Base-by-base conservation (phyloP, 2,888 invertebrate genomes). In the Orthosia incerta region DNA sequence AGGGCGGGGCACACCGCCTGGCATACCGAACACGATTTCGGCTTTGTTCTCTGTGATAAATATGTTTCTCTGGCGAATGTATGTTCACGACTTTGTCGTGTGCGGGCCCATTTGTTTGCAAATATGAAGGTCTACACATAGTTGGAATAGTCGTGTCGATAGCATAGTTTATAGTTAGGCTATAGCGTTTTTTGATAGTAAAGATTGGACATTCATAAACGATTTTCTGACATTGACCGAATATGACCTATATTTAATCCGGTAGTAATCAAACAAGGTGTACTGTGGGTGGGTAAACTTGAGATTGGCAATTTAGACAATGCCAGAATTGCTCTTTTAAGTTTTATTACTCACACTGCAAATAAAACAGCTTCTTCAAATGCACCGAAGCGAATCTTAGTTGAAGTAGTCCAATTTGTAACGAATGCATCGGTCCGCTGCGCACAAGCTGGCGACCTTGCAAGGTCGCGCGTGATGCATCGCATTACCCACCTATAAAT, bases 401-500 rank as follows among this genome's bases (percentile, higher is more conserved):
- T 69, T 73, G 50, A 63, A 69, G 71, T 70, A 64, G 71, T 85
- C 68, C 80, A 79, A 87, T 85, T 83, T 74, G 76, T 76, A 77
- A 80, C 70, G 79, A 77, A 76, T 81, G 75, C 76, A 77, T 69
- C 79, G 86, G 73, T 77, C 76, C 56, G 75, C 67, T 80, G 83
- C 85, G 80, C 84, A 86, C 79, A 69, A 75, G 80, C 78, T 60
- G 65, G 71, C 83, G 90, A 89, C 90, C 90, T 90, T 88, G 90
- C 90, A 90, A 89, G 90, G 90, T 90, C 90, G 85, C 74, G 75
- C 75, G 76, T 76, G 77, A 85, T 83, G 76, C 74, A 76, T 76
- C 64, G 65, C 69, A 20, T 74, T 75, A 70, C 63, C 64, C 65
- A 71, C 11, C 57, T 71, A 85, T 79, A 82, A 82, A 87, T 86